Base-by-base conservation (phyloP, 2,888 invertebrate genomes). In the Orthosia incerta region DNA sequence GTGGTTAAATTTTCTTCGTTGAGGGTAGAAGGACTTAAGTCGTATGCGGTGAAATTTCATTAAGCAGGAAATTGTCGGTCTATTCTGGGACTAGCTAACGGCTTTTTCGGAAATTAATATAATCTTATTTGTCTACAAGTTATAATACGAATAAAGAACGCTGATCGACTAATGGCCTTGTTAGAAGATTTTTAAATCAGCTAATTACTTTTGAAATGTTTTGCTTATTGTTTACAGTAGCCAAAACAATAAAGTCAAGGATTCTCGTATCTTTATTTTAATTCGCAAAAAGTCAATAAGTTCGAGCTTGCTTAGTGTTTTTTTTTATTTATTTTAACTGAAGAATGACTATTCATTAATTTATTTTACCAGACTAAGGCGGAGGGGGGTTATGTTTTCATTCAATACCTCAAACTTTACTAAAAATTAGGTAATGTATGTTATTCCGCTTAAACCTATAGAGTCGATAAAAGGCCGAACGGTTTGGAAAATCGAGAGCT, bases 401-500 rank as follows among this genome's bases (percentile, higher is more conserved):
- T 39, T 39, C 39, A 39, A 39, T 39, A 39, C 9, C 39, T 39
- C 39, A 39, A 39, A 39, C 1, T 39, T 23, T 45, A 45, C 5
- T 23, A 7, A n/a, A 15, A n/a, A 45, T 23, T 11, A 26, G 16
- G 5, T 5, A 26, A 12, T 16, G 0, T 15, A 23, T 18, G 4
- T 16, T 26, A 46, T n/a, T 20, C 4, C 15, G 16, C 31, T 67
- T 46, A 76, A 69, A 20, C 51, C 65, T 18, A 23, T 70, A 13
- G 48, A 39, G 67, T 53, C 83, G 51, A 77, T 72, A 64, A 70
- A 67, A 53, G 48, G 57, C 69, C 69, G 62, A 77, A 71, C 74
- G 61, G 66, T 64, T 64, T 55, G 61, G 48, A 61, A 77, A 74
- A 82, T 82, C 77, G 26, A 70, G 65, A 64, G n/a, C 18, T 76